Base-by-base conservation (phyloP, 2,797 vertebrate species). In the Carcharodon carcharias region DNA sequence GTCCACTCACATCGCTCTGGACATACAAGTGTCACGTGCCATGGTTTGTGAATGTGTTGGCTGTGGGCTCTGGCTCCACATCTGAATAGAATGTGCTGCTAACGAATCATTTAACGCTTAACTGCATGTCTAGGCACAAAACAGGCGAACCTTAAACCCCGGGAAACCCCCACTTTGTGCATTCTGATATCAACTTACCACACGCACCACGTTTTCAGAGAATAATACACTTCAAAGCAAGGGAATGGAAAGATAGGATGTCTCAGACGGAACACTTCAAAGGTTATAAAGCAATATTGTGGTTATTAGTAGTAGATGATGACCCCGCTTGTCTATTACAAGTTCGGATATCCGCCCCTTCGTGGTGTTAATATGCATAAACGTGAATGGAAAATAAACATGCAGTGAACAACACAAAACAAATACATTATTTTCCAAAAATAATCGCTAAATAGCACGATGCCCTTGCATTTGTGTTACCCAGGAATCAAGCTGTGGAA, bases 341-440 rank as follows among this genome's bases (percentile, higher is more conserved):
- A 95, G 94, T 95, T 95, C 26, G 94, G 40, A 95, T 73, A 73
- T 95, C 69, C 69, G 67, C 94, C 94, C 14, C 94, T 35, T 35
- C 50, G 45, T 56, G 67, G 14, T n/a, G 69, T 35, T 73, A 71
- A 35, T 92, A 61, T 95, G 94, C 45, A 54, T 8, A 77, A 54
- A 73, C 69, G 28, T n/a, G 58, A 56, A 77, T 73, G 69, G 94
- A 56, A 73, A 95, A 73, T 56, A 71, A 95, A 50, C 94, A 54
- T 95, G 69, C 50, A 95, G 67, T 11, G 45, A 12, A 50, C 65
- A 54, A 6, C 12, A 95, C 28, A 71, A 54, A 56, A 73, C 45
- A 56, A 69, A 95, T 26, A 8, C 31, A 63, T 18, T 63, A 73
- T 50, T 95, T 73, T 67, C 45, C 0, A 50, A 18, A 56, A 26